Base-by-base conservation (phyloP, 2,797 vertebrate species). In the Chloroceryle amazona region DNA sequence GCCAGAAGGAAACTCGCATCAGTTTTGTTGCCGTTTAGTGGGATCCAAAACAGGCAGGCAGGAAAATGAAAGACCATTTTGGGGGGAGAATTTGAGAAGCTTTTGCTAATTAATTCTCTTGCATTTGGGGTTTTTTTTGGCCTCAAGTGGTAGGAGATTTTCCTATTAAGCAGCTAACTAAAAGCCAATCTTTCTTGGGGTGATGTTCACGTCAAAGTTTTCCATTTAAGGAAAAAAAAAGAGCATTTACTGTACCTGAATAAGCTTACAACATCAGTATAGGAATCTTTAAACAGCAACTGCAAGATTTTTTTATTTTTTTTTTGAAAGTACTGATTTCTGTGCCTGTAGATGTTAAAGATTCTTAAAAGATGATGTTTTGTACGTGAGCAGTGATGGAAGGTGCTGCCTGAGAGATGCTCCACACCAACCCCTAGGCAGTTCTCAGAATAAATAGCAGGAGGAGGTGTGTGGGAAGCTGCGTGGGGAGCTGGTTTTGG, bases 361-460 rank as follows among this genome's bases (percentile, higher is more conserved):
- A 12, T 62, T 90, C 62, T 61, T 42, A 23, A 51, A 75, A 58
- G 49, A 7, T 55, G 31, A 39, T 84, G 62, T 20, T 85, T 89
- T 54, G 6, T 28, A 6, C 74, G 39, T 16, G 22, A 78, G 49
- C 28, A 65, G 3, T 42, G 75, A 47, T 68, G 10, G 19, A 8
- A 81, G 33, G 75, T 91, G 39, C 49, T 87, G 65, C 60, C 90
- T 93, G 65, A 76, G 62, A 70, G 62, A 75, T 65, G 49, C 39
- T 85, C 41, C 44, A 1, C 28, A 76, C 82, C 31, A 79, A 47
- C 31, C 39, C 65, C 29, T 11, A 25, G 82, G 89, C 14, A 54
- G 18, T 60, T 52, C 74, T 84, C 49, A 37, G 95, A 97, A 86
- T 82, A 89, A 86, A 17, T 89, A 89, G 62, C 18, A 76, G 71